Base-by-base conservation (phyloP, 2,888 invertebrate genomes). In the Standfussiana lucernea region DNA sequence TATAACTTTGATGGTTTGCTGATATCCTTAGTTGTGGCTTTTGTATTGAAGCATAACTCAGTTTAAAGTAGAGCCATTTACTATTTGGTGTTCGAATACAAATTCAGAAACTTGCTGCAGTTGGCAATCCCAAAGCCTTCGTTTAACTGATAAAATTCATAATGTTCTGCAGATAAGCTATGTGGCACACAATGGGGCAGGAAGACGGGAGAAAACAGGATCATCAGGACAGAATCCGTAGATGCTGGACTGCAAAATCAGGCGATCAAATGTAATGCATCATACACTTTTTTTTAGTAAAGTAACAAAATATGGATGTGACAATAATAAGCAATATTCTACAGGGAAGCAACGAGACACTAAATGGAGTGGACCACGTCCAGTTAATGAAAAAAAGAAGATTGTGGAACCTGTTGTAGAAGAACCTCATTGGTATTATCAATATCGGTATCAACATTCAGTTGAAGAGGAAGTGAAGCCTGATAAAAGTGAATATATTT, bases 331-430 rank as follows among this genome's bases (percentile, higher is more conserved):
- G 37, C 21, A 28, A 53, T 18, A 40, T 13, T 77, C 28, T 64
- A 61, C 64, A 82, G 82, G 77, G 77, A 73, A 67, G 28, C 62
- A 77, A 64, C 56, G 66, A 24, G 72, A 47, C 0, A 18, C 40
- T 4, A 78, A 82, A 59, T 82, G 82, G 82, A 65, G 32, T 50
- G 82, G 70, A n/a, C 74, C 82, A n/a, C 73, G 73, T 18, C 11
- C n/a, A 24, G 28, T 62, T 32, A 47, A 69, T 50, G 47, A 62
- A 5, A 70, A 67, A 24, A 13, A 67, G 28, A 42, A 37, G n/a
- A 69, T 69, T 45, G 35, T 45, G n/a, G 40, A 24, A 13, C 72
- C 76, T 42, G 8, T 71, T 32, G 59, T 42, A 47, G 62, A n/a
- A 45, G 7, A 53, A 64, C 53, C 18, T 15, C 10, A 40, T 0